Base-by-base conservation (phyloP, 1,140 invertebrate species). In the Physella acuta region DNA sequence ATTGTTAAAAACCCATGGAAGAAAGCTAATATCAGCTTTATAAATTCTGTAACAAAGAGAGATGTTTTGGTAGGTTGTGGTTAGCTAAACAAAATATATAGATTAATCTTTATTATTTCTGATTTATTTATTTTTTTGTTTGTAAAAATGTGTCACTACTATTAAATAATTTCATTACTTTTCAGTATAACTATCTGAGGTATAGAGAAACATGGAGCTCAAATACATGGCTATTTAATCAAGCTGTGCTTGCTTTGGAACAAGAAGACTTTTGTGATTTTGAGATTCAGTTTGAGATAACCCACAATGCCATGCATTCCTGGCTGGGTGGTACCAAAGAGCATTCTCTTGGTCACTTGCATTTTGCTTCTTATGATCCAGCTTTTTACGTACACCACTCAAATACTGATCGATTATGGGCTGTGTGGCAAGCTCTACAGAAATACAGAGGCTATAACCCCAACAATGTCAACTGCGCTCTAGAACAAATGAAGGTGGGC, bases 221-320 rank as follows among this genome's bases (percentile, higher is more conserved):
- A 49, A 55, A 75, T 26, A 73, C 62, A 30, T 75, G 71, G 68
- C 49, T 71, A 1, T 71, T 68, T 34, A 67, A 75, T 24, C 68
- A 68, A 51, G 64, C 66, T n/a, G 49, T 75, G 11, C 52, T 60
- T 24, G 74, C 74, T 51, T 28, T 75, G 39, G 74, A 75, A 36
- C 74, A 75, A 49, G 70, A 71, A 66, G 67, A 75, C 58, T 75
- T 71, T 37, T 75, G 74, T 34, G 68, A 75, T 59, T 75, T 75
- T 63, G 74, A 73, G 2, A 26, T 62, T 17, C 60, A 62, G n/a
- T 26, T 70, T 28, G 71, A 73, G 36, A 24, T 75, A 1, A 51
- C 55, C 14, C 73, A 75, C 68, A 75, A 75, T 51, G 64, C 68
- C 14, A 24, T 75, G 4, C 73, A 75, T 62, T 51, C 68, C 11